Percentiles rank a stretch among this genome's conserved stretches.
Conservation (phyloP, 2,797 vertebrate genomes). For the Anguilla anguilla region DNA sequence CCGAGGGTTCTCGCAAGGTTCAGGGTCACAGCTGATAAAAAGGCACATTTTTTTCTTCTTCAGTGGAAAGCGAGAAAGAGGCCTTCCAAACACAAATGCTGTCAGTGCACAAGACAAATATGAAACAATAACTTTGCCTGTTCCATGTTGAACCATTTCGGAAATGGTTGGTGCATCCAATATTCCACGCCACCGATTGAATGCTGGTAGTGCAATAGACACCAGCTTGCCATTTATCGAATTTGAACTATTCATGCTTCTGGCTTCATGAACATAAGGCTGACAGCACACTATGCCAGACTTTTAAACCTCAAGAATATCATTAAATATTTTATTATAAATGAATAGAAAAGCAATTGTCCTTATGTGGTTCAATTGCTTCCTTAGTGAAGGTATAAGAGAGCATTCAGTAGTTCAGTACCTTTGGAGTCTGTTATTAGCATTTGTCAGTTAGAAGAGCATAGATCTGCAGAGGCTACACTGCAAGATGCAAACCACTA, state of each 20-base stretch:
- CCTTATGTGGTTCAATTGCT: no score
- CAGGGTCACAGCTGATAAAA: slow-evolving; percentile 4
- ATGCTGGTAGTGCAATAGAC: not conserved
- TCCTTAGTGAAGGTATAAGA: no score
- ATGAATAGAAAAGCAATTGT: no score
- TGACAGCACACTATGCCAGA: not conserved
- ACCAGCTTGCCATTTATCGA: not conserved
- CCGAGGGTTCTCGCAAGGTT: not conserved
- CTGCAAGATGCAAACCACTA: no score
- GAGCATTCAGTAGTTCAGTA: no score
- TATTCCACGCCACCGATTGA: not conserved
- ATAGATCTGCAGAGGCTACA: no score
- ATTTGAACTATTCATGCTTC: not conserved
- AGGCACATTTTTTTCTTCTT: not conserved
- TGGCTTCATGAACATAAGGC: not conserved
- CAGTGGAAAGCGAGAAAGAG: not conserved
- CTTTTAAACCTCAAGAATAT: not conserved
- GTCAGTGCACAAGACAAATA: not conserved
- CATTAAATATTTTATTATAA: no score
- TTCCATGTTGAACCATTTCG: not conserved
- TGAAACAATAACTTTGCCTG: not conserved
- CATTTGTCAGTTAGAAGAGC: no score
- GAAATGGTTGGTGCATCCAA: not conserved
- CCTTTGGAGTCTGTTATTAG: no score
- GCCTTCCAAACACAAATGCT: not conserved